Evolutionary conservation across 2,888 invertebrate species (phyloP).

Genomic region (Mellilla xanthometata): DNA sequence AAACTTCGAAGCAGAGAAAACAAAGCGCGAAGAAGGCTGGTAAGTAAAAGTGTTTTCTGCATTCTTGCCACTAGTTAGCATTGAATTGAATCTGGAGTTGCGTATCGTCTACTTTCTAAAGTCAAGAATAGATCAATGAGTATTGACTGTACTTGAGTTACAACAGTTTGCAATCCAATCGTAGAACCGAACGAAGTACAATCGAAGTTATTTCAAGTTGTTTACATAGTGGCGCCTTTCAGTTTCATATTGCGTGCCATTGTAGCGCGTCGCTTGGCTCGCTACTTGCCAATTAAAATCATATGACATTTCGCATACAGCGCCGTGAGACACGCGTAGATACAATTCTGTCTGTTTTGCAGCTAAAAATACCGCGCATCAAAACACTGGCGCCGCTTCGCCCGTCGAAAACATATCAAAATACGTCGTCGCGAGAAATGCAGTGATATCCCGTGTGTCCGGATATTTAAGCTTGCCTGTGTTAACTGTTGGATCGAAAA

Average conservation of each 20-base stretch:
- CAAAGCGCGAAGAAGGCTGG: constrained; percentile 62
- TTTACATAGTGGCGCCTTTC: constrained; percentile 45
- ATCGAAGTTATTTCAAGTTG: constrained; percentile 19
- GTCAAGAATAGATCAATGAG: constrained; percentile 18
- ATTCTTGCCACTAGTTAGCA: constrained; percentile 49
- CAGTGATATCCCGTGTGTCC: constrained; percentile 29
- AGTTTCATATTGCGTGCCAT: constrained; percentile 33
- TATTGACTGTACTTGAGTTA: not conserved
- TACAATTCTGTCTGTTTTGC: constrained; percentile 57
- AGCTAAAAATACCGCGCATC: constrained; percentile 77
- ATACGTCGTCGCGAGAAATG: constrained; percentile 48
- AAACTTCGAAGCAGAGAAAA: constrained; percentile 70
- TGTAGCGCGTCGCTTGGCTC: constrained; percentile 34
- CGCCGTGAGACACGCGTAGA: constrained; percentile 57
- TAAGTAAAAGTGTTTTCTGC: constrained; percentile 52
- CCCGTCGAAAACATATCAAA: constrained; percentile 54
- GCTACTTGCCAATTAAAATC: constrained; percentile 62
- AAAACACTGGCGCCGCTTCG: constrained; percentile 60
- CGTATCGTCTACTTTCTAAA: constrained; percentile 41
- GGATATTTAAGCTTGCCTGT: constrained; percentile 33
- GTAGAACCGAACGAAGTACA: too few species aligned
- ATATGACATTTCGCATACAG: constrained; percentile 68
- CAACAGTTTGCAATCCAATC: constrained; percentile 4
- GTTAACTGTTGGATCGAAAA: constrained; percentile 45
- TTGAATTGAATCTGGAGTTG: constrained; percentile 29